phyloP scores from a whole-genome alignment of 1,140 invertebrate genomes.

The Sminthurinus signatus region DNA sequence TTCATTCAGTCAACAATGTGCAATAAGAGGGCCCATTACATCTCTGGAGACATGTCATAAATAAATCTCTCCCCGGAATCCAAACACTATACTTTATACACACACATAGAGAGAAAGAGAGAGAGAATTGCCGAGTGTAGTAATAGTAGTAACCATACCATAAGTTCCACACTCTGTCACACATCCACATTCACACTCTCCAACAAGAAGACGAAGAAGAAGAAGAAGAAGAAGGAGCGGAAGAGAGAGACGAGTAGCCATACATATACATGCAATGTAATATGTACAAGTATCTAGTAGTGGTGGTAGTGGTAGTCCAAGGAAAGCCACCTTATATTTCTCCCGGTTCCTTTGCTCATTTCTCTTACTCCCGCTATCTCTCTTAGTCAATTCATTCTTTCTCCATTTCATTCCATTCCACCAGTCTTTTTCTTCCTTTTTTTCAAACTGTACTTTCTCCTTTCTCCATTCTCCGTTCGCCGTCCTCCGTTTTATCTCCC shows the following conservation, averaged over 20 bases:
- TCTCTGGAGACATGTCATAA: slow-evolving; percentile 19
- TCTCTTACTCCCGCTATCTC: neutral
- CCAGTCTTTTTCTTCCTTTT: neutral
- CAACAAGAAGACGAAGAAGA: too few species aligned
- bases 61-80: slow-evolving; percentile 1
- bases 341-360: neutral
- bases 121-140: too few species aligned
- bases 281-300: too few species aligned
- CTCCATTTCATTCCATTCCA: neutral
- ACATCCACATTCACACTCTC: too few species aligned
- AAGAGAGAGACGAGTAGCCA: too few species aligned
- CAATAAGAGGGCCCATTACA: slow-evolving; percentile 17
- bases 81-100: too few species aligned
- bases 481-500: neutral
- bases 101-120: too few species aligned
- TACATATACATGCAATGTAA: too few species aligned
- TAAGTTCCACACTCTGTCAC: too few species aligned
- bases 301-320: too few species aligned
- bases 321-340: neutral
- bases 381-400: neutral
- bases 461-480: neutral
- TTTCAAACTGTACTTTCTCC: neutral
- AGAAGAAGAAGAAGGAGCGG: too few species aligned
- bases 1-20: slow-evolving; percentile 20
- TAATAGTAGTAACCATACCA: neutral